Percentiles rank a stretch among this genome's conserved stretches.
These are phyloP conservation scores for Ectemnius lituratus DNA, from an alignment of 2,888 invertebrate genomes.

Conservation along the genomic window DNA sequence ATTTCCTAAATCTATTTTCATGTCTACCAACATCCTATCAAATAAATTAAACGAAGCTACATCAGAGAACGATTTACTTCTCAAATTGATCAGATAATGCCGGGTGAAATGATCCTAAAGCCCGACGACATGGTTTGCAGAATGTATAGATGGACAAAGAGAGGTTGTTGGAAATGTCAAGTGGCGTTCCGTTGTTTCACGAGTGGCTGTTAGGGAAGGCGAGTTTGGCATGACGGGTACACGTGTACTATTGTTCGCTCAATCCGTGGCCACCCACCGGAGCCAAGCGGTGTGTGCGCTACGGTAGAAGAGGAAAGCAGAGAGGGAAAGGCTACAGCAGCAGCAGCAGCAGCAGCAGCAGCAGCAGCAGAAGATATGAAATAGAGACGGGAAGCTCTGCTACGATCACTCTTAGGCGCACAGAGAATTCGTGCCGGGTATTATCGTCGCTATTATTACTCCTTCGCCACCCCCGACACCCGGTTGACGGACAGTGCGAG, in stretches of 20 bases:
- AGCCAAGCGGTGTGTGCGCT: conserved; percentile 34
- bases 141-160: too few species aligned
- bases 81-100: too few species aligned
- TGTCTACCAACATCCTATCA: too few species aligned
- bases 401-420: conserved; percentile 24
- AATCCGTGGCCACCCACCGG: conserved; percentile 59
- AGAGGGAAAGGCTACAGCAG: not conserved
- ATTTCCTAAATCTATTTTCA: too few species aligned
- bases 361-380: conserved; percentile 34
- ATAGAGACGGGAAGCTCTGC: conserved; percentile 23
- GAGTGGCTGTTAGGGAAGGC: conserved; percentile 46
- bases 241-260: conserved; percentile 70
- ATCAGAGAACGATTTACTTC: too few species aligned
- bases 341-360: too few species aligned
- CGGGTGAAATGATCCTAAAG: too few species aligned
- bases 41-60: too few species aligned
- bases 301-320: conserved; percentile 11
- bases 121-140: too few species aligned
- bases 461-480: conserved; percentile 65
- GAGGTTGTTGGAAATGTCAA: conserved; percentile 20
- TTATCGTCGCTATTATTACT: conserved; percentile 70
- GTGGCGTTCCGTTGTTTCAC: conserved; percentile 55
- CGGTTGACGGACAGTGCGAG: conserved; percentile 58
- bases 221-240: conserved; percentile 69
- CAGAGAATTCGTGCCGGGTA: conserved; percentile 45